Evolutionary conservation across 2,113 vertebrate genomes (phyloP).

Genomic region (Peromyscus leucopus): DNA sequence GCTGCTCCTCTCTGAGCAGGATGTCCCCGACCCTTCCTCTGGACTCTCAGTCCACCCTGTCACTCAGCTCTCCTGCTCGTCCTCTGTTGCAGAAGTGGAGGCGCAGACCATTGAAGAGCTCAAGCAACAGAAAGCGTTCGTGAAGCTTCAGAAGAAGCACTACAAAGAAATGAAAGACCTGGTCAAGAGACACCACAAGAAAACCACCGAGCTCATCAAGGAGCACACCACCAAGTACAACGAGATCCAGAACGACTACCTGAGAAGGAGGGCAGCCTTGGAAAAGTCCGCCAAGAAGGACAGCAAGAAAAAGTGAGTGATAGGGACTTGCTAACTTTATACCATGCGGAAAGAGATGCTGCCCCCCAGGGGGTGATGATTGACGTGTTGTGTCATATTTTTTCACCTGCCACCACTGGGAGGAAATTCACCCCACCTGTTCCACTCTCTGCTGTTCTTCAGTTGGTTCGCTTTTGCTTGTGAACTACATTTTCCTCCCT

Average conservation of each 20-base stretch:
- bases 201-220: slow-evolving; percentile 96
- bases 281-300: slow-evolving; percentile 95
- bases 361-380: background rate
- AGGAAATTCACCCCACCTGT: background rate
- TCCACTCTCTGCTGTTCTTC: background rate
- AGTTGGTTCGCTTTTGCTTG: background rate
- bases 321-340: background rate
- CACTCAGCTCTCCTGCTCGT: slow-evolving; percentile 6
- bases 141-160: slow-evolving; percentile 97
- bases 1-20: background rate
- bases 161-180: slow-evolving; percentile 99
- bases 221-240: slow-evolving; percentile 94
- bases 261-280: slow-evolving; percentile 90
- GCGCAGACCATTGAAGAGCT: slow-evolving; percentile 96
- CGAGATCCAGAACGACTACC: slow-evolving; percentile 94
- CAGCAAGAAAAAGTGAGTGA: slow-evolving; percentile 96
- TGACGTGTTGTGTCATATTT: background rate
- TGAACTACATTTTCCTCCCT: background rate
- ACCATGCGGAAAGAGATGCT: background rate
- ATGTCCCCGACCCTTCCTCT: accelerated
- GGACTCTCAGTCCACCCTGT: background rate
- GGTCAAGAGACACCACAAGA: slow-evolving; percentile 96
- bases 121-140: slow-evolving; percentile 96
- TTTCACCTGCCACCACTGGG: background rate
- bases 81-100: slow-evolving; percentile 91